Evolutionary conservation across 2,888 invertebrate genomes (phyloP), one percentile per base, ranked within the genome.

Genomic region (Strigamia transsilvanica): DNA sequence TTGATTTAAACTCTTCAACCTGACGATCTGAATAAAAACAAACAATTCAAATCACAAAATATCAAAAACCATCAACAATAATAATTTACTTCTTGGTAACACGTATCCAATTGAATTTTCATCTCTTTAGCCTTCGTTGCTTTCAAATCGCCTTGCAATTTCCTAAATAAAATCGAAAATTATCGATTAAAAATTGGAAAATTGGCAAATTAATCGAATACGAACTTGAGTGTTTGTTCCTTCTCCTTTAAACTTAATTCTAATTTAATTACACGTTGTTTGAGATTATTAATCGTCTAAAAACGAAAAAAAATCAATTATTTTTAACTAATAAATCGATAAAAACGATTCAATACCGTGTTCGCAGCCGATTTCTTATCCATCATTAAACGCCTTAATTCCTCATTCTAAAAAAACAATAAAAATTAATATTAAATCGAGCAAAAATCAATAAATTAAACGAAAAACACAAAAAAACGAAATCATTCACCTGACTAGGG

Each of bases 201-300:
- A 34, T 7, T 34, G 3, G 34, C 3, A 34, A 34, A 34, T 34
- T 34, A 34, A 34, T 34, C 34, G 34, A 34, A 34, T 34, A 34
- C 34, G 7, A 51, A 82, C 82, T 82, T 82, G 10, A 82, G 34
- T 13, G 66, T n/a, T 51, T 78, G 42, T 21, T 82, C 82, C 27
- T 82, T 82, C 32, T 82, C 82, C 13, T 78, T 77, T 13, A 82
- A 38, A 23, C 42, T 46, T 18, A 27, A 42, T 51, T 82, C 82
- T 79, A 82, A 73, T 51, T 32, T 79, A 7, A 51, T 46, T 15
- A 82, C 32, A 42, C 77, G 73, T 15, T 79, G 77, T 32, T 82
- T 82, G 23, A 82, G 56, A 79, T 78, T 82, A 46, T 78, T 82
- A 15, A 82, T 38, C 0, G 77, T 27, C 82, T 82, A 41, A 42